These are phyloP conservation scores for Indicator indicator DNA, from an alignment of 2,113 vertebrate species.

Conservation along the genomic window DNA sequence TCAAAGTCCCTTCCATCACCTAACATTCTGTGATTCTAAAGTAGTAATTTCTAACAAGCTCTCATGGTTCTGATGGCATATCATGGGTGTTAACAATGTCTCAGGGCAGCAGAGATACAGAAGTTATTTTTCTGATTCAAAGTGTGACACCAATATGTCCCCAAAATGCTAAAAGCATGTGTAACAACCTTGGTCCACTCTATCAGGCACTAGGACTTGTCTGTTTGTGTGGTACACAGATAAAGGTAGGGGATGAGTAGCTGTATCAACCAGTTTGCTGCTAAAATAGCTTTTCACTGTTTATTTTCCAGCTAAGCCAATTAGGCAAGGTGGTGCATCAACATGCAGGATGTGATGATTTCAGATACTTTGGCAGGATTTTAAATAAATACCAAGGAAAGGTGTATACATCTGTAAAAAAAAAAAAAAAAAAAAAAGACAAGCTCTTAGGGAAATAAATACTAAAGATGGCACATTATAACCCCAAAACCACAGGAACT, in stretches of 20 bases:
- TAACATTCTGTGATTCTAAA: background rate
- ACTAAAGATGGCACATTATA: background rate
- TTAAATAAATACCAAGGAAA: slow-evolving; percentile 35
- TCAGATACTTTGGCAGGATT: slow-evolving; percentile 45
- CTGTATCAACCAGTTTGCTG: slow-evolving; percentile 59
- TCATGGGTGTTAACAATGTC: background rate
- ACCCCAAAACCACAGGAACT: slow-evolving; percentile 21
- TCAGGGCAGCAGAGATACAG: background rate
- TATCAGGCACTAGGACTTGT: background rate
- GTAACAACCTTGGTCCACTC: slow-evolving; percentile 16
- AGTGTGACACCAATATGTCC: background rate
- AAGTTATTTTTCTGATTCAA: background rate
- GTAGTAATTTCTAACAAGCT: background rate
- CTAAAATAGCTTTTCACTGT: slow-evolving; percentile 59
- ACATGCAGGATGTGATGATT: slow-evolving; percentile 19
- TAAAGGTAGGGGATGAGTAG: slow-evolving; percentile 68
- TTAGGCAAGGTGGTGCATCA: slow-evolving; percentile 60
- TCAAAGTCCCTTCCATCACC: no score
- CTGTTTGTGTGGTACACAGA: slow-evolving; percentile 58
- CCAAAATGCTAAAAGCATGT: background rate
- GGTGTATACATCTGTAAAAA: slow-evolving; percentile 23
- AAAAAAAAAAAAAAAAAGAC: background rate
- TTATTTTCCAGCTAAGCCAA: slow-evolving; percentile 73
- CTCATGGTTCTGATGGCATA: background rate
- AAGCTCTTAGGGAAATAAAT: slow-evolving; percentile 52